Base-by-base conservation (phyloP, 2,888 invertebrate species). In the Agrilus cyanescens region DNA sequence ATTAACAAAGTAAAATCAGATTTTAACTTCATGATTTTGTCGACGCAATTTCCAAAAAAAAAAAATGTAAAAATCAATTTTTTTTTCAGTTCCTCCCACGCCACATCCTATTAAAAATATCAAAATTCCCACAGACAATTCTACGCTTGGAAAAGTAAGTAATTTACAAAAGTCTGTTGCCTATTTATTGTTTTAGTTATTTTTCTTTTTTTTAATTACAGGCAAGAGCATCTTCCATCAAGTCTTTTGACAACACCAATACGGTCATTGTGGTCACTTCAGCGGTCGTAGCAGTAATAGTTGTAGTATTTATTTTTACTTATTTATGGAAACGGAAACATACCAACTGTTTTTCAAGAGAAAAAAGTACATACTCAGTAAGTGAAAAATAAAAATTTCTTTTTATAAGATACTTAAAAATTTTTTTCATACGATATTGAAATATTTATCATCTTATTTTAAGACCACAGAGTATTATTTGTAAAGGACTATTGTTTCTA, bases 21-120 rank as follows among this genome's bases (percentile, higher is more conserved):
- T n/a, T n/a, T n/a, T n/a, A n/a, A n/a, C n/a, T n/a, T n/a, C n/a
- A n/a, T n/a, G n/a, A n/a, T n/a, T n/a, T n/a, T n/a, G n/a, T n/a
- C n/a, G n/a, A n/a, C n/a, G n/a, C n/a, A 18, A 18, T 18, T 4
- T 18, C 5, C 3, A 18, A 18, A 4, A 20, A 20, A 20, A 5
- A 7, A 20, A 20, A 20, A 20, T 20, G 6, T 20, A 7, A 8
- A 20, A 18, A 18, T 18, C 5, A 18, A 18, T 34, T 45, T 49
- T 45, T 45, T 34, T 57, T 59, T 30, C 66, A 76, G 78, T 77
- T 56, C 74, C 77, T 18, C 59, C 72, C 47, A 72, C 71, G 20
- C 71, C 73, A 42, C 66, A 69, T 55, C 76, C 78, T 10, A 78
- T 79, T 50, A 72, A 72, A 60, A 77, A 78, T 55, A 73, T 78